Base-by-base conservation (phyloP, 2,888 invertebrate genomes). In the Alcis repandata region DNA sequence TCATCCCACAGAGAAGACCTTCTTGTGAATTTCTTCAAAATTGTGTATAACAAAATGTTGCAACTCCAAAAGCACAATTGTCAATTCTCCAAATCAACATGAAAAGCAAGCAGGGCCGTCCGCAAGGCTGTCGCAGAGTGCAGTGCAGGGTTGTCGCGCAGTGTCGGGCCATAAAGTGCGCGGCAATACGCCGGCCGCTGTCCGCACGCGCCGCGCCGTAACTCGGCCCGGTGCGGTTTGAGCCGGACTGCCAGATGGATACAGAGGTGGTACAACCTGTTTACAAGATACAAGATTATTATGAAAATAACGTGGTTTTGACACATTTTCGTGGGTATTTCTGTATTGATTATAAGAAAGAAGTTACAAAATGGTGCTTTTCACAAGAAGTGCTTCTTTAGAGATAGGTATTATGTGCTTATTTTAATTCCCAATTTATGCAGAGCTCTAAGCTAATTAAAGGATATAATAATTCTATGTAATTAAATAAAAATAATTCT, bases 121-220 rank as follows among this genome's bases (percentile, higher is more conserved):
- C 52, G 40, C 38, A 38, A n/a, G 40, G 22, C 17, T 40, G 52
- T 52, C 52, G 52, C 52, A 52, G 52, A 36, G 20, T 27, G 41
- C 45, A 27, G 27, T 27, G 49, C 57, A 52, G 77, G 79, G 77
- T 80, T 86, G 87, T 85, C 85, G 84, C 80, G 79, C 83, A 81
- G 82, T 86, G 84, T 84, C 81, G 78, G 73, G 78, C 84, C 80
- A 84, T 89, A 89, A 89, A 88, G 82, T 85, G 84, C 77, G 83
- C 80, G 76, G 85, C 85, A 85, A 79, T 83, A 84, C 84, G 83
- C 71, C 78, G 80, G 78, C 78, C 78, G 76, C 75, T 82, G 85
- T 83, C 86, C 83, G 79, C 83, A 85, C 85, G 84, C 86, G 82
- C 82, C 82, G 82, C 76, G 75, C 80, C 81, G 84, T 87, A 88